Conservation (phyloP, 2,113 vertebrate species). For the Apodemus sylvaticus region DNA sequence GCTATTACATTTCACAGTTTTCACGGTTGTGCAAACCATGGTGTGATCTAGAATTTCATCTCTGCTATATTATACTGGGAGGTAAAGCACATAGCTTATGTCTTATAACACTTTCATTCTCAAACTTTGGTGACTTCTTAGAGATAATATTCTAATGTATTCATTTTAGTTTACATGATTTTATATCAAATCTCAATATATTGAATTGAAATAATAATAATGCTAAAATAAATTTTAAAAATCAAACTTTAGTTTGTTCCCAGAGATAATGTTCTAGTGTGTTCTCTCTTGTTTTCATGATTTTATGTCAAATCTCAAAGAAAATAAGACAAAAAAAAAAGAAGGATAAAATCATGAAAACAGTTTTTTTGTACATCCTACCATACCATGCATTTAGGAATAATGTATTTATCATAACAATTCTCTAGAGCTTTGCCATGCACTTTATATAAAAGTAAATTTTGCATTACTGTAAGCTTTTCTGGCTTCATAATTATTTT, state of each 20-base stretch:
- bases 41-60: background rate
- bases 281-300: background rate
- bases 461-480: background rate
- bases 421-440: background rate
- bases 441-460: background rate
- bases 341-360: background rate
- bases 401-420: background rate
- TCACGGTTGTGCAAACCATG: background rate
- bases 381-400: background rate
- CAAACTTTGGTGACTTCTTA: background rate
- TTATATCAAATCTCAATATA: background rate
- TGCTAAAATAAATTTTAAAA: background rate
- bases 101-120: background rate
- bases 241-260: background rate
- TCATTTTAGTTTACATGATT: background rate
- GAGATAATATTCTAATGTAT: background rate
- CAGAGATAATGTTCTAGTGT: background rate
- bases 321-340: background rate
- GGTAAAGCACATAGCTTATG: background rate
- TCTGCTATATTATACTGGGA: background rate
- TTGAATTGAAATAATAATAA: background rate
- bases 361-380: background rate
- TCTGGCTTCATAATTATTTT: background rate
- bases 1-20: background rate
- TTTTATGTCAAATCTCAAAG: constrained; percentile 14